Evolutionary conservation across 2,113 vertebrate species (phyloP), one percentile per base, ranked within the genome.

Genomic region (Brachyhypopomus occidentalis): DNA sequence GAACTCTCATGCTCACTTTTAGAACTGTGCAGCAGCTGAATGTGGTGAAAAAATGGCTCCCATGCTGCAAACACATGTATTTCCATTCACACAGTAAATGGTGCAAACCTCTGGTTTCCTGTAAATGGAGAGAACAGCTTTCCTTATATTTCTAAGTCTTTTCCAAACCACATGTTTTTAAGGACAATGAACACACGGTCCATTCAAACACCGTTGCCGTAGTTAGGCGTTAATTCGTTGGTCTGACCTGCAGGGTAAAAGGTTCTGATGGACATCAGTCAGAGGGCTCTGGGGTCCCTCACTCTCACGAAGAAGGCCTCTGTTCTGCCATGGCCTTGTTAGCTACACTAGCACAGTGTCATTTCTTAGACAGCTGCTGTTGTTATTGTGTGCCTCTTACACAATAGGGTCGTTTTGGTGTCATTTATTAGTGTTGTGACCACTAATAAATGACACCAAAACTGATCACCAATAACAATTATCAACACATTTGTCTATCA

Each of bases 21-120:
- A 22, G 19, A 41, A 4, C 34, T 7, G 34, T 70, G 20, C 34
- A 70, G 20, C 17, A 64, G 30, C 17, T 17, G 7, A 25, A 41
- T 14, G 45, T 52, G 45, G 66, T 8, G 17, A 8, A 8, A 67
- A 36, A 38, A 38, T 6, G 34, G 20, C 41, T 70, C 66, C 36
- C 66, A 41, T 70, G 36, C 19, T 70, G 19, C 36, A 70, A 70
- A 70, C 66, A 70, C 20, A 41, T 22, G 19, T 70, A n/a, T 70
- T 70, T 70, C 66, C 41, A 75, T 82, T 82, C 59, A 76, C 66
- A 41, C 9, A n/a, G 66, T 70, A 70, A 70, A 70, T 70, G 66
- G 66, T 9, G 36, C 66, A 70, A 38, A 70, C 27, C 66, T 41
- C n/a, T 70, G 66, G 66, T 34, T 70, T 70, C 38, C 66, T 41